A percentile compares a stretch with the other conserved stretches of the same genome.
phyloP scores from a whole-genome alignment of 2,888 invertebrate genomes.

The Campoplex nolae region DNA sequence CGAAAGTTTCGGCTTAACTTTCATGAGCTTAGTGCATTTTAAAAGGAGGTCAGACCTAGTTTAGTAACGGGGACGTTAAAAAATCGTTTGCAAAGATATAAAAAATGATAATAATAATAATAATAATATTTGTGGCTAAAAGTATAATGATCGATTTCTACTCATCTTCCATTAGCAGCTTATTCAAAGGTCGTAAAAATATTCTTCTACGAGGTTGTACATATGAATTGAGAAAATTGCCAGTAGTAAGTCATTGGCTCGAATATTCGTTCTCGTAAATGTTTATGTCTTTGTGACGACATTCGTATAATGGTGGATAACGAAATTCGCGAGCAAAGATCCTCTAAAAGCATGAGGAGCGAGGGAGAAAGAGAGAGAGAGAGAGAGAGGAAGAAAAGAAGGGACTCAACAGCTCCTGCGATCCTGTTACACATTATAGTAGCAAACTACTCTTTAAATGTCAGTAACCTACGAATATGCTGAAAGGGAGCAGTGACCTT shows the following conservation, averaged over 20 bases:
- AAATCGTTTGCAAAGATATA: background rate
- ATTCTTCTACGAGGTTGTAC: background rate
- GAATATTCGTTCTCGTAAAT: constrained; percentile 43
- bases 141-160: background rate
- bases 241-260: constrained; percentile 16
- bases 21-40: background rate
- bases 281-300: constrained; percentile 12
- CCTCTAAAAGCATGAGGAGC: background rate
- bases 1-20: background rate
- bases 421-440: background rate
- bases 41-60: background rate
- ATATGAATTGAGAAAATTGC: constrained; percentile 8
- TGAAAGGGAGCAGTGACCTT: constrained; percentile 63
- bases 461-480: constrained; percentile 57
- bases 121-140: background rate
- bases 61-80: too few relatives aligned
- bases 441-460: constrained; percentile 52
- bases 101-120: background rate
- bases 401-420: background rate
- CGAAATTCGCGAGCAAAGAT: constrained; percentile 26
- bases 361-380: background rate
- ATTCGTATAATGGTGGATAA: background rate
- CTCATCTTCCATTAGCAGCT: constrained; percentile 9
- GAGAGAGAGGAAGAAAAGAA: background rate
- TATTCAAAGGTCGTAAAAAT: constrained; percentile 13